Percentiles rank a stretch among this genome's conserved stretches.
Evolutionary conservation across 2,888 invertebrate genomes (phyloP).

Genomic region (Pegoplata infirma): DNA sequence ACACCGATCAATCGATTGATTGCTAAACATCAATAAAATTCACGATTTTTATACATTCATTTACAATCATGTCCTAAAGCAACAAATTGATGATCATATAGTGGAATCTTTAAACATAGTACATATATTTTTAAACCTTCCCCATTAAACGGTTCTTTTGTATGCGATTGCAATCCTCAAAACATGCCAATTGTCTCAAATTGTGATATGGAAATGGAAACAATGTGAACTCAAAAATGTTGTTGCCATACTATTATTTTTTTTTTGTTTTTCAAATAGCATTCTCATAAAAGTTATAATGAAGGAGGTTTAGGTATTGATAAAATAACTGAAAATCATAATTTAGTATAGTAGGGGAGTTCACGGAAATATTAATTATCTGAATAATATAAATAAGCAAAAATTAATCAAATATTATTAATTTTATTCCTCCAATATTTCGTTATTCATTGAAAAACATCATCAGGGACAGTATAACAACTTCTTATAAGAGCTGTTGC

Average conservation of each 20-base stretch:
- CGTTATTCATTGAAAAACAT: too few species aligned
- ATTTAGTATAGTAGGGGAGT: too few species aligned
- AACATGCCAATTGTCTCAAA: constrained; percentile 41
- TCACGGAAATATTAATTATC: too few species aligned
- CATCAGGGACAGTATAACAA: too few species aligned
- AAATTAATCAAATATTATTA: too few species aligned
- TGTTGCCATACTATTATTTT: too few species aligned
- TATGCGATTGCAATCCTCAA: constrained; percentile 35
- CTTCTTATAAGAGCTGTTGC: too few species aligned
- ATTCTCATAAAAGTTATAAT: background rate
- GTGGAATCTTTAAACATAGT: background rate
- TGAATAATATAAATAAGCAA: too few species aligned
- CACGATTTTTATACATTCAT: constrained; percentile 30
- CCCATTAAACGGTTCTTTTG: constrained; percentile 30
- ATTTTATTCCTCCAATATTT: too few species aligned
- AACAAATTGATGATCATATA: constrained; percentile 30
- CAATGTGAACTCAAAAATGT: constrained; percentile 1
- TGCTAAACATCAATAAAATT: background rate
- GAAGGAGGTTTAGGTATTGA: background rate
- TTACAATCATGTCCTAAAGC: constrained; percentile 48
- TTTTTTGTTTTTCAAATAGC: too few species aligned
- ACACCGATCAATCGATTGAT: constrained; percentile 2
- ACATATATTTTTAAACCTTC: background rate
- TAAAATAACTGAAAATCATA: too few species aligned
- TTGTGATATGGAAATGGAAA: background rate